These are phyloP conservation scores for Clusia tigrina DNA, from an alignment of 2,888 invertebrate genomes.

Conservation along the genomic window DNA sequence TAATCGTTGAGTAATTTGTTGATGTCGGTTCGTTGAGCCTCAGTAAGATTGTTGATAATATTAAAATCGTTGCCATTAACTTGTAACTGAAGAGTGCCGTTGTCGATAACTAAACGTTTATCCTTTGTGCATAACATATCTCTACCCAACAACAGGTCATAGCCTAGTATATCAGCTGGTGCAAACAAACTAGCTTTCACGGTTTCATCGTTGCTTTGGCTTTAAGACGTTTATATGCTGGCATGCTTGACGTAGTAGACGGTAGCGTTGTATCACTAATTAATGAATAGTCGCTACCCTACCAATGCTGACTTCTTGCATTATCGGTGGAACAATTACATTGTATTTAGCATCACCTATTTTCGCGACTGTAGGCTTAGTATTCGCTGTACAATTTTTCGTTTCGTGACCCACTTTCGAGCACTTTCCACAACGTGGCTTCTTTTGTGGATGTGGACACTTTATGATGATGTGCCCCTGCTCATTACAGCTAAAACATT, in stretches of 20 bases:
- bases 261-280: slow-evolving; percentile 24
- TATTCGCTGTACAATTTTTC: slow-evolving; percentile 21
- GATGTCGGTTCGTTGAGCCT: neutral
- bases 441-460: too few species aligned
- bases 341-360: neutral
- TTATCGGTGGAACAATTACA: slow-evolving; percentile 19
- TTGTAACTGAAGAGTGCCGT: neutral
- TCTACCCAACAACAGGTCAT: too few species aligned
- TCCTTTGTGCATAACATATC: too few species aligned
- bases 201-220: slow-evolving; percentile 18
- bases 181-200: slow-evolving; percentile 17
- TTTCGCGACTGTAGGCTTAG: slow-evolving; percentile 12
- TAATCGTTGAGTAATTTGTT: neutral
- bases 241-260: neutral
- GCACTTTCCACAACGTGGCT: slow-evolving; percentile 19
- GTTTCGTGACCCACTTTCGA: slow-evolving; percentile 26
- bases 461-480: too few species aligned
- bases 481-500: too few species aligned
- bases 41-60: neutral
- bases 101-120: slow-evolving; percentile 25
- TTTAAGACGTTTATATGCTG: slow-evolving; percentile 18
- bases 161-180: slow-evolving; percentile 15
- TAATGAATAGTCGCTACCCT: slow-evolving; percentile 28
- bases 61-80: neutral
- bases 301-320: slow-evolving; percentile 17